These are phyloP conservation scores for Gryllus longicercus DNA, from an alignment of 2,888 invertebrate species.

Conservation along the genomic window DNA sequence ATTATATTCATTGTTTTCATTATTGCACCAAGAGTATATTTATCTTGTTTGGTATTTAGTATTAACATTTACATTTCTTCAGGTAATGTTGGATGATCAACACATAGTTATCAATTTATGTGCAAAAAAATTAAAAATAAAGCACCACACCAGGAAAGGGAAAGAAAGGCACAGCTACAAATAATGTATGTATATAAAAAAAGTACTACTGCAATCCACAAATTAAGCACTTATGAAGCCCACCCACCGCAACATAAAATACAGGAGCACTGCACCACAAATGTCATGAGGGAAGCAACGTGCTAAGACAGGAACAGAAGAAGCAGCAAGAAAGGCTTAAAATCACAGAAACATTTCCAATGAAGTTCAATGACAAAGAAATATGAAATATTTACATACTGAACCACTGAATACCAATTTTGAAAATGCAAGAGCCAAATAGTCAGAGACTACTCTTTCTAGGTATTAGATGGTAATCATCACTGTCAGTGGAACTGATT, in stretches of 20 bases:
- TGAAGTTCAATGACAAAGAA: neutral
- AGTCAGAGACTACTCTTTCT: neutral
- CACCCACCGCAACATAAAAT: neutral
- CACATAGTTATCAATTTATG: neutral
- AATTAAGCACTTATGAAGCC: neutral
- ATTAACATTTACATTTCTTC: neutral
- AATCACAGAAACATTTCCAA: slow-evolving; percentile 2
- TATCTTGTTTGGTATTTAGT: neutral
- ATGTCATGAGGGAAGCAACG: neutral
- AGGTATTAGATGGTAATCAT: slow-evolving; percentile 4
- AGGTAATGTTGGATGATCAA: neutral
- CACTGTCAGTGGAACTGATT: slow-evolving; percentile 3
- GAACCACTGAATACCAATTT: slow-evolving; percentile 17
- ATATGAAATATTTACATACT: neutral
- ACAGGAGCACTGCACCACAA: slow-evolving; percentile 11
- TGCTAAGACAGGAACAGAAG: slow-evolving; percentile 10
- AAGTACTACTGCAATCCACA: neutral
- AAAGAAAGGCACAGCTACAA: neutral
- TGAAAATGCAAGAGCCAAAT: neutral
- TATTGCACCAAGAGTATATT: slow-evolving; percentile 17
- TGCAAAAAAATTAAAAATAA: slow-evolving; percentile 9
- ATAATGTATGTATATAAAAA: neutral
- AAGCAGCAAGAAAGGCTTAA: slow-evolving; percentile 17
- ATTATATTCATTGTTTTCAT: neutral
- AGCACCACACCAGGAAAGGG: slow-evolving; percentile 9